Evolutionary conservation across 2,888 invertebrate genomes (phyloP), one percentile per base, ranked within the genome.

Genomic region (Neria commutata): DNA sequence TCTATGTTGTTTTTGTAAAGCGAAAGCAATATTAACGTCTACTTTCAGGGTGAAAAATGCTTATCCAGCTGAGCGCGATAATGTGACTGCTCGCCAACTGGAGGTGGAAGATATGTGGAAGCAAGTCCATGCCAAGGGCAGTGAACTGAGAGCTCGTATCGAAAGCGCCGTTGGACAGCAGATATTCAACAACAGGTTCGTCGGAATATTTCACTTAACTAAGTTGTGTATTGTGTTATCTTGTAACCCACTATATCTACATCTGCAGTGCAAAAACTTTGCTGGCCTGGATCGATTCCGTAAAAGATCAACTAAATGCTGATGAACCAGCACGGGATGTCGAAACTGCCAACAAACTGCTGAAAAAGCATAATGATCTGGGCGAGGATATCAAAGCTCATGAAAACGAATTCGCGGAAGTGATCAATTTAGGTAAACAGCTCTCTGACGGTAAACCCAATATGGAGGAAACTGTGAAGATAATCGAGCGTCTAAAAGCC

Each of bases 151-250:
- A 66, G 88, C 89, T 1, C 85, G 94, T 48, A 85, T 99, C 29
- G 95, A 97, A 81, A 94, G 94, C 75, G 95, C 96, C 1, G 96
- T 98, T 2, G 98, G 98, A 0, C 91, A 94, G 76, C 96, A 98
- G 81, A 93, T 97, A 74, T 81, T 81, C 58, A 81, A 81, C 50
- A 81, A 81, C 56, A 72, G 64, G 64, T 62, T 34, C 8, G 25
- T 6, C 1, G 37, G 17, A 51, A 37, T 49, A 19, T 21, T 46
- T 17, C 8, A 4, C 3, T 19, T 19, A 46, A 19, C 46, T 6
- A 6, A 14, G 33, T 8, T n/a, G n/a, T n/a, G n/a, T n/a, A n/a
- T n/a, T n/a, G n/a, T n/a, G 8, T 33, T 33, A 33, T 33, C 10
- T 33, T 33, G 33, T 33, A 33, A 10, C 14, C 33, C 10, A 33